Base-by-base conservation (phyloP, 2,888 invertebrate species). In the Tipula lateralis region DNA sequence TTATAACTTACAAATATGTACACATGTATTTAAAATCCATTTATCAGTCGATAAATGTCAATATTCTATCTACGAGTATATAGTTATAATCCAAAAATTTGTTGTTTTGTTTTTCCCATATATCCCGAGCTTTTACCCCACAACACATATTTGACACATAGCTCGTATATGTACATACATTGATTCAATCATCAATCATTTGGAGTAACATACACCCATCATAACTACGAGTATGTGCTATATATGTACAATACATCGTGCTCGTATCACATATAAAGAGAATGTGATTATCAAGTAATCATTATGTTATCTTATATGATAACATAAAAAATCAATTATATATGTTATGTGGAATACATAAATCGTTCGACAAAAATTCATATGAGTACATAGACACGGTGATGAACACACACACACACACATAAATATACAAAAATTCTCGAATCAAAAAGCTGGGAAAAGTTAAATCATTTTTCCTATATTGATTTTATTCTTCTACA, bases 131-230 rank as follows among this genome's bases (percentile, higher is more conserved):
- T 50, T 50, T 50, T 50, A 16, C 44, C 44, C 44, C 44, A 50
- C n/a, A n/a, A n/a, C n/a, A 39, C 9, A 24, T 9, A 66, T 66
- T 66, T 66, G 66, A 66, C 66, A 66, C 66, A 6, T 44, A 16
- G 16, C 44, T 24, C 12, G 66, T 66, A n/a, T n/a, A n/a, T n/a
- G n/a, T n/a, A n/a, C n/a, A n/a, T n/a, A 66, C 66, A 66, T 24
- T 66, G 66, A 66, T 24, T 66, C 66, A 66, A 66, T 24, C 66
- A 66, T 66, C 66, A 66, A 66, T 66, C 66, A 66, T 66, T n/a
- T 66, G 66, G 12, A 24, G 44, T 16, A 16, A 44, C 44, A 50
- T 50, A 50, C n/a, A 50, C n/a, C n/a, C n/a, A 50, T 50, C 36
- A 36, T 36, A 36, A 4, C 0, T n/a, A n/a, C n/a, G n/a, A n/a